Conservation (phyloP, 2,113 vertebrate species). For the Prochilodus magdalenae region DNA sequence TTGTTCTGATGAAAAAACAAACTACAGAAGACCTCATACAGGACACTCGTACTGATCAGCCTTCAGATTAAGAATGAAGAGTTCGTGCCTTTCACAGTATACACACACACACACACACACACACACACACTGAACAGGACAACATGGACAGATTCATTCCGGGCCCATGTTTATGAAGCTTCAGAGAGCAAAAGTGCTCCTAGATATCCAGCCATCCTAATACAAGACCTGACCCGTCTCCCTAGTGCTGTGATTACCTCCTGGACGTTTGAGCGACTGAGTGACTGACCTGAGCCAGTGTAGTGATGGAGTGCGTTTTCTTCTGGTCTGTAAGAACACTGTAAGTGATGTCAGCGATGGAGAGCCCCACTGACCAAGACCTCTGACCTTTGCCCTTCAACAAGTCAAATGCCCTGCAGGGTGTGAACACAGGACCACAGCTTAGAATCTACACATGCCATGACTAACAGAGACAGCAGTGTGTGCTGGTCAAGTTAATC, state of each 20-base stretch:
- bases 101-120: too few species aligned
- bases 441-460: neutral
- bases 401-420: constrained; percentile 85
- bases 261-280: neutral
- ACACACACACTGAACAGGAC: neutral
- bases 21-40: neutral
- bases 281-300: constrained; percentile 86
- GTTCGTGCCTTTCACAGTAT: neutral
- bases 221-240: too few species aligned
- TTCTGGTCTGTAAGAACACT: constrained; percentile 85
- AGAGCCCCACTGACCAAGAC: constrained; percentile 93
- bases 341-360: constrained; percentile 89
- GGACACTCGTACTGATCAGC: neutral
- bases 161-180: too few species aligned
- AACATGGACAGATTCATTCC: neutral
- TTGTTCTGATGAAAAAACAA: neutral
- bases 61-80: too few species aligned
- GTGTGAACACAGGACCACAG: neutral
- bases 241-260: neutral
- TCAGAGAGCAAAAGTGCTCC: too few species aligned
- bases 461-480: too few species aligned
- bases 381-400: constrained; percentile 88
- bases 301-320: constrained; percentile 89
- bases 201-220: neutral
- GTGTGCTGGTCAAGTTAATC: too few species aligned